Evolutionary conservation across 1,140 invertebrate genomes (phyloP), one percentile per base, ranked within the genome.

Genomic region (Cepaea nemoralis): DNA sequence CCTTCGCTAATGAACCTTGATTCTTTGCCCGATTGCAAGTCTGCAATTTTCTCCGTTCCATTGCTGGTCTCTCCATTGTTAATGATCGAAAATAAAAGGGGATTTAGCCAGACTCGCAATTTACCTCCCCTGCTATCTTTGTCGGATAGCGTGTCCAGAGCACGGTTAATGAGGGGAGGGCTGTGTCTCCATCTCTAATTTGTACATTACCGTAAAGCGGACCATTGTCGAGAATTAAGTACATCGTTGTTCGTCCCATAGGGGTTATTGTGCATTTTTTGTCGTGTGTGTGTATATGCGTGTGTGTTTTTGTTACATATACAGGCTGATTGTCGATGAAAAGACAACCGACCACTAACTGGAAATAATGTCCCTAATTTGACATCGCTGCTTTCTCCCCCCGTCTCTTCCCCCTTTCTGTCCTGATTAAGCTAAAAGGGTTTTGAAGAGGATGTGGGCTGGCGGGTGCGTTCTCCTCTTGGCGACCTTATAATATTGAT

Each of bases 151-250:
- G 59, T 63, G 59, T 63, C 27, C 59, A 27, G 59, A 63, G 8
- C 59, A 2, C 33, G n/a, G 59, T 63, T 63, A 63, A 63, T 63
- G 59, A 63, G 59, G 59, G 59, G 27, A 31, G n/a, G 59, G 59
- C 2, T 31, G 55, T 63, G 59, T 63, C 59, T 63, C n/a, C 16
- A 63, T 63, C 59, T 63, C 59, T 63, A 63, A 63, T 63, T 63
- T 63, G 59, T 63, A 63, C 59, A 63, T 63, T 63, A 31, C n/a
- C 59, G 59, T 63, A 63, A 63, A 63, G 59, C 59, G 59, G 59
- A 63, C 59, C 59, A 63, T 63, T 63, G 59, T 63, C n/a, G 59
- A 63, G 59, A 63, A 63, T 63, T 63, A 63, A 63, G 59, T 63
- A 63, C 59, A 63, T 63, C 59, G 59, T 63, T 63, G 59, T 63